Percentiles rank a stretch among this genome's conserved stretches.
phyloP scores from a whole-genome alignment of 1,140 invertebrate species.

The Papilio xuthus region DNA sequence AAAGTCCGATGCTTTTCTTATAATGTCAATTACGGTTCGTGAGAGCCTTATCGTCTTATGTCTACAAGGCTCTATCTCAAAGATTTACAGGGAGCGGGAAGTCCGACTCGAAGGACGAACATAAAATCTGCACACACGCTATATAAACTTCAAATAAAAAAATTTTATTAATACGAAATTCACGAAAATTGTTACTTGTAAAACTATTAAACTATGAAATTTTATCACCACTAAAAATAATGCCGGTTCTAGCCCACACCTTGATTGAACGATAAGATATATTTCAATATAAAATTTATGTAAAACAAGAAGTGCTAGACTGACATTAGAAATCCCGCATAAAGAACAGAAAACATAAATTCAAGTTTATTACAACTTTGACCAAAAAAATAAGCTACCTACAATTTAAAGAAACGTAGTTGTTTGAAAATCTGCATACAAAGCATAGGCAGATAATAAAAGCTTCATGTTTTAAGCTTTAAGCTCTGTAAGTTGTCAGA shows the following conservation, averaged over 20 bases:
- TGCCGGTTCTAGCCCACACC: not conserved
- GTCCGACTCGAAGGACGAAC: slow-evolving; percentile 57
- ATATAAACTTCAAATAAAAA: too few species aligned
- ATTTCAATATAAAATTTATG: slow-evolving; percentile 19
- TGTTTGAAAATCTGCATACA: slow-evolving; percentile 64
- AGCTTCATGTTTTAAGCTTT: slow-evolving; percentile 57
- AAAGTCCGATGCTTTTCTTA: slow-evolving; percentile 58
- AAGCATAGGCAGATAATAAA: slow-evolving; percentile 57
- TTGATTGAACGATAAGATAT: not conserved
- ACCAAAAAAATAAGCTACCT: not conserved
- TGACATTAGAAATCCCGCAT: not conserved
- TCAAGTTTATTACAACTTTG: not conserved
- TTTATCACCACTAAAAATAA: not conserved
- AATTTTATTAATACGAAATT: not conserved
- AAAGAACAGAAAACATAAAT: not conserved
- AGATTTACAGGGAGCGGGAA: slow-evolving; percentile 69
- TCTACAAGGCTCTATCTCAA: slow-evolving; percentile 54
- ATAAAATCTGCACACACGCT: slow-evolving; percentile 51
- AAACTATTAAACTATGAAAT: not conserved
- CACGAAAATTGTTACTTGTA: not conserved
- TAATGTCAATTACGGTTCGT: slow-evolving; percentile 71
- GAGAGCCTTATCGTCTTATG: slow-evolving; percentile 59
- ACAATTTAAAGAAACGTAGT: not conserved
- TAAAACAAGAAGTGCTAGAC: not conserved
- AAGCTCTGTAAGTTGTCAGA: slow-evolving; percentile 28